Base-by-base conservation (phyloP, 1,140 invertebrate species). In the Forficula auricularia region DNA sequence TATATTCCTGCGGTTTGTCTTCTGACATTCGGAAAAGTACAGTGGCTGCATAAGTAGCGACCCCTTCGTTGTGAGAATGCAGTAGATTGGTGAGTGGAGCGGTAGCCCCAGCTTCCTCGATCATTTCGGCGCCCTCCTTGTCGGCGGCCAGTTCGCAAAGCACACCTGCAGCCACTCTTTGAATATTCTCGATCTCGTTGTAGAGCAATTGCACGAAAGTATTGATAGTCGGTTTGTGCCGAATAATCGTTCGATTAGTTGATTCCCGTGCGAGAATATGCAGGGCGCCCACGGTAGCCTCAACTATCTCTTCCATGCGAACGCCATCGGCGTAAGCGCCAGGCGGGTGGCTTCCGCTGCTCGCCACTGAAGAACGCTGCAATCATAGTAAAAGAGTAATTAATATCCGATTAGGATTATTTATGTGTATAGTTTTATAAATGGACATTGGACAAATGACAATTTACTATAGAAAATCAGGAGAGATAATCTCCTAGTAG, bases 1-100 rank as follows among this genome's bases (percentile, higher is more conserved):
- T 95, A 60, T 96, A 97, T 57, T 98, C 92, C 57, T 92, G 86
- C 9, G 91, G 88, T 62, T 97, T 97, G 57, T 96, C 91, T 60
- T 96, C 91, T 35, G 88, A 92, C 90, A 97, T 96, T 42, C 90
- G 79, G 72, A 95, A 97, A 34, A 97, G 66, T 15, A 97, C 89
- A 9, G 91, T 91, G 2, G 92, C 92, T 12, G 91, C 92, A 57
- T 96, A 97, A 0, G 91, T 97, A n/a, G 90, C 91, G 59, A 75
- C 72, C 19, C 80, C 83, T 68, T 94, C 89, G 56, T 94, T 92
- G 42, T 88, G 75, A 3, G 90, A 96, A 65, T 96, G 90, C 32
- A 98, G 66, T 8, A 97, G 63, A 58, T 97, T 89, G 0, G 92
- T 98, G 2, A 98, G 67, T 0, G 91, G 91, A 30, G 89, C 86